Conservation (phyloP, 2,113 vertebrate genomes). For the Passer domesticus region DNA sequence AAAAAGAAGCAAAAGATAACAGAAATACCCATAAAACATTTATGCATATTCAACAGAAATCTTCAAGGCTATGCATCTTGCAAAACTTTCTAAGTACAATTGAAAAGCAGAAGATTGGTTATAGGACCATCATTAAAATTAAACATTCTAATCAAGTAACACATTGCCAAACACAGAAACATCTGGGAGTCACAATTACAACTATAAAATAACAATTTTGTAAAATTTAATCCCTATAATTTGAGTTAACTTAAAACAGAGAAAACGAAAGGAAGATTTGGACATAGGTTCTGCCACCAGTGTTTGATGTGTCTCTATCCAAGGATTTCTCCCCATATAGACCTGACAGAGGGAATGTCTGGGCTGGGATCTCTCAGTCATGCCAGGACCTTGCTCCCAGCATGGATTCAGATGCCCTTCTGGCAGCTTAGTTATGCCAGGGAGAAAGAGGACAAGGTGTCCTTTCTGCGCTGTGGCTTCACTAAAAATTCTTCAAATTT, state of each 20-base stretch:
- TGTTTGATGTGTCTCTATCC: accelerated
- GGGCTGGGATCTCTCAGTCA: neutral
- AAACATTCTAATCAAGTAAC: neutral
- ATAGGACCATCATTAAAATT: neutral
- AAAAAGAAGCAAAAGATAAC: neutral
- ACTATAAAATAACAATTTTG: neutral
- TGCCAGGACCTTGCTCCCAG: neutral
- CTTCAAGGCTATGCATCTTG: neutral
- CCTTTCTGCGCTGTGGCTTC: neutral
- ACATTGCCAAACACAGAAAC: neutral
- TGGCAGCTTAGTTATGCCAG: neutral
- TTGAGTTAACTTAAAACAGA: neutral
- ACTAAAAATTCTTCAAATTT: accelerated
- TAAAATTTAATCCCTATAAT: neutral
- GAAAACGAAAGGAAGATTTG: neutral
- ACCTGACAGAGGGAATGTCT: neutral
- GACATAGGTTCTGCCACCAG: neutral
- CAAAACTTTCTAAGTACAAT: neutral
- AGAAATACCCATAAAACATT: neutral
- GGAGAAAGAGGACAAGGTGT: neutral
- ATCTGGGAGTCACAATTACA: neutral
- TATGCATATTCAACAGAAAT: neutral
- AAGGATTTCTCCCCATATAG: neutral
- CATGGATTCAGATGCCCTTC: neutral
- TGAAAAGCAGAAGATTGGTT: neutral